These are phyloP conservation scores for Lampropteryx suffumata DNA, from an alignment of 2,888 invertebrate species.

Conservation along the genomic window DNA sequence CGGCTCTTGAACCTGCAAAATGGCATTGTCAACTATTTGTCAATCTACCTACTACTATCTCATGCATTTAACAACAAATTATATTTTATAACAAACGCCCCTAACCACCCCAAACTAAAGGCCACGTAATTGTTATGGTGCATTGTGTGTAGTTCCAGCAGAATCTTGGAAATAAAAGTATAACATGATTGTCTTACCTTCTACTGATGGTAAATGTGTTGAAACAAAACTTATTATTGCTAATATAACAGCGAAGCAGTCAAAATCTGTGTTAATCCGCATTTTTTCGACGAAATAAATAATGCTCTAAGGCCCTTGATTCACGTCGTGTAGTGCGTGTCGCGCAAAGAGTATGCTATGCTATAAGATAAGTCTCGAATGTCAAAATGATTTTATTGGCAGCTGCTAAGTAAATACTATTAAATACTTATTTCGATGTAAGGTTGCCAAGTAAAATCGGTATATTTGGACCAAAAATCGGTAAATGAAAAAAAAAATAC, in stretches of 20 bases:
- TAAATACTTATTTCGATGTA: too few species aligned
- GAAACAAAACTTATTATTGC: constrained; percentile 38
- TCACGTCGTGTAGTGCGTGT: too few species aligned
- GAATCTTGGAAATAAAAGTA: background rate
- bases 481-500: too few species aligned
- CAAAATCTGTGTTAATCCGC: constrained; percentile 41
- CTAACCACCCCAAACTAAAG: constrained; percentile 60
- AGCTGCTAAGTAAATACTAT: too few species aligned
- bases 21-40: background rate
- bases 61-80: constrained; percentile 8
- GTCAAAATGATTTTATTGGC: too few species aligned
- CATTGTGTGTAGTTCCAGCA: background rate
- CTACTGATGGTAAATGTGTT: constrained; percentile 42
- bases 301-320: too few species aligned
- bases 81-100: too few species aligned
- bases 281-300: too few species aligned
- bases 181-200: constrained; percentile 47
- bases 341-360: too few species aligned
- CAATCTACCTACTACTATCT: background rate
- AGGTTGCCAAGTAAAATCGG: too few species aligned
- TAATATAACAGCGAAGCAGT: constrained; percentile 36
- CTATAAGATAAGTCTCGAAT: too few species aligned
- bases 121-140: constrained; percentile 72
- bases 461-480: too few species aligned
- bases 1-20: constrained; percentile 84